These are phyloP conservation scores for Isoperla grammatica DNA, from an alignment of 2,888 invertebrate species.

Conservation along the genomic window DNA sequence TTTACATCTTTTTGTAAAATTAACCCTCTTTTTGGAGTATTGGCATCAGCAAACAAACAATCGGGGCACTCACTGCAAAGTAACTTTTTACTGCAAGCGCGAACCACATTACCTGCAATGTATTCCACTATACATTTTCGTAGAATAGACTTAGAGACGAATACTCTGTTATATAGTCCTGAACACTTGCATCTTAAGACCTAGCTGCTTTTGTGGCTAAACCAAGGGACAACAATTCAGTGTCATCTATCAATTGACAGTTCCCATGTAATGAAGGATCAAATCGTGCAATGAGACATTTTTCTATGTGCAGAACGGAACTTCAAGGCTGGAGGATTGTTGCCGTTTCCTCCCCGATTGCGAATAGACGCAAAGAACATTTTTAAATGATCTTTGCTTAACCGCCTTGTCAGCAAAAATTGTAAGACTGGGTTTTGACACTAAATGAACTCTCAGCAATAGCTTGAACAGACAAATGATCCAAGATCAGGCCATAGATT, in stretches of 20 bases:
- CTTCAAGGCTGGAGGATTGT: slow-evolving; percentile 24
- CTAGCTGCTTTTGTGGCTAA: too few relatives aligned
- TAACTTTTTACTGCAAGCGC: background rate
- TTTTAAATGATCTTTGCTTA: slow-evolving; percentile 28
- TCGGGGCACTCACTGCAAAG: background rate
- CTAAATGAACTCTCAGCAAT: slow-evolving; percentile 4
- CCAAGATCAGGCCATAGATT: slow-evolving; percentile 9
- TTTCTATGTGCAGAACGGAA: slow-evolving; percentile 14
- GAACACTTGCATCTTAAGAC: too few relatives aligned
- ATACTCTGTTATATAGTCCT: background rate
- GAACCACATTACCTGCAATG: background rate
- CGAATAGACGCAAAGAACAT: slow-evolving; percentile 25
- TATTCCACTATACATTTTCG: background rate
- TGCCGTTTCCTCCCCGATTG: slow-evolving; percentile 23
- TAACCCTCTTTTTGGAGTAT: background rate
- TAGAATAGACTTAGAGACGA: background rate
- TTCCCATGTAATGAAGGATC: background rate
- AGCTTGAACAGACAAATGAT: slow-evolving; percentile 6
- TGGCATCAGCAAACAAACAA: background rate
- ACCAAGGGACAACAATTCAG: too few relatives aligned
- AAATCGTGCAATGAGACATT: slow-evolving; percentile 7
- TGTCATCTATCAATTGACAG: too few relatives aligned
- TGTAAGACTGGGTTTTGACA: background rate
- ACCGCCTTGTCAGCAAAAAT: slow-evolving; percentile 19
- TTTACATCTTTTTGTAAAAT: background rate